phyloP scores from a whole-genome alignment of 2,888 invertebrate species.

The Holacanthella duospinosa region DNA sequence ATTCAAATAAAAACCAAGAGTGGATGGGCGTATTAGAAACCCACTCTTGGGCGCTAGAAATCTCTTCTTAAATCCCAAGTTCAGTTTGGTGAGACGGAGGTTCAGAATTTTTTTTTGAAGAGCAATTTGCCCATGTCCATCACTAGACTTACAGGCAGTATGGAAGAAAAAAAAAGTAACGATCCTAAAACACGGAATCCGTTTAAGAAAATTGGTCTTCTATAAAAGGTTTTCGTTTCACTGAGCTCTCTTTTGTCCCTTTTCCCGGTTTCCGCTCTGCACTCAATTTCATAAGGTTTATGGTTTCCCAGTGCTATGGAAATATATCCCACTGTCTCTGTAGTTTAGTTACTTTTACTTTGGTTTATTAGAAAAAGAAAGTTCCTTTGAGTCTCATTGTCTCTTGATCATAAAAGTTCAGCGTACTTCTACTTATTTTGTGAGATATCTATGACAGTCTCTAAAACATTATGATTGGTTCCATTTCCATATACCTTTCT shows the following conservation, averaged over 20 bases:
- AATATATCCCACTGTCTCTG: not conserved
- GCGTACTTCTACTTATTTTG: too few relatives aligned
- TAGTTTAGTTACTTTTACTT: conserved; percentile 1
- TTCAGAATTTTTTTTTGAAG: not conserved
- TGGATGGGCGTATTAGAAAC: too few relatives aligned
- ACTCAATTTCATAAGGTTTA: not conserved
- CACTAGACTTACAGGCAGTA: not conserved
- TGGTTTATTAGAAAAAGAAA: not conserved
- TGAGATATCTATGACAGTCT: too few relatives aligned
- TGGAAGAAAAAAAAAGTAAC: not conserved
- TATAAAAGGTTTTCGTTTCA: conserved; percentile 20
- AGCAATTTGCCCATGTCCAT: conserved; percentile 2
- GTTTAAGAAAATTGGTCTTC: conserved; percentile 23
- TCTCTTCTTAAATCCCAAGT: too few relatives aligned
- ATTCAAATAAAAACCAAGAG: too few relatives aligned
- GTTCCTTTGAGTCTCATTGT: not conserved
- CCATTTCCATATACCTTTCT: not conserved
- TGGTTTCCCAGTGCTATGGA: not conserved
- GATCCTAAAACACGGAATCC: conserved; percentile 14
- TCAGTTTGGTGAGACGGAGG: too few relatives aligned
- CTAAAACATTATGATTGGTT: too few relatives aligned
- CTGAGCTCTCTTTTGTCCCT: not conserved
- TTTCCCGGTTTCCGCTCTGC: not conserved
- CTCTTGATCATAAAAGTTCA: not conserved
- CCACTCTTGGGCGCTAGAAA: too few relatives aligned